Evolutionary conservation across 2,113 vertebrate species (phyloP).

Genomic region (Hippoglossus stenolepis): DNA sequence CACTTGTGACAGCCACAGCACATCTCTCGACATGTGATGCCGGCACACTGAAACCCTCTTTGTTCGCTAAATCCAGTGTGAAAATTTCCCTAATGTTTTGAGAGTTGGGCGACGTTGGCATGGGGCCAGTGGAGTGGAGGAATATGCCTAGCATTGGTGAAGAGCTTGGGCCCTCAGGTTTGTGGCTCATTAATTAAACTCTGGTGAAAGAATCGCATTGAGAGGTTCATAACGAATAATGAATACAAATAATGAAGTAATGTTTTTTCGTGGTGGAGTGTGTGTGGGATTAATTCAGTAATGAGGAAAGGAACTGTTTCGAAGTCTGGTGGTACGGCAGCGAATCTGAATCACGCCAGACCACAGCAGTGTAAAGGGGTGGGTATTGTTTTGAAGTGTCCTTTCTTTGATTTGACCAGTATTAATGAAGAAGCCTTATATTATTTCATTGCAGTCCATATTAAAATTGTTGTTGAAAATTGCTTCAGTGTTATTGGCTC

Average conservation of each 20-base stretch:
- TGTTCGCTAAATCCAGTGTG: slow-evolving; percentile 84
- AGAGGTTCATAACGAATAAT: neutral
- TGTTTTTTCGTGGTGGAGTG: neutral
- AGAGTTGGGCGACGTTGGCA: slow-evolving; percentile 53
- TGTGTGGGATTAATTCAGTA: neutral
- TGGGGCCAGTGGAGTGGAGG: slow-evolving; percentile 26
- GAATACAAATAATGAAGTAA: neutral
- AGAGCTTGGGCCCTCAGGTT: slow-evolving; percentile 21
- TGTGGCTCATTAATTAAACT: slow-evolving; percentile 22
- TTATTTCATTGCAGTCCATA: slow-evolving; percentile 1
- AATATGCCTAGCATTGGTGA: slow-evolving; percentile 11
- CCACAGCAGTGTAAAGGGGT: neutral
- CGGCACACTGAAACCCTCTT: slow-evolving; percentile 82
- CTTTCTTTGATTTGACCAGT: neutral
- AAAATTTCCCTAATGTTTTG: slow-evolving; percentile 73
- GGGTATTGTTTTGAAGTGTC: neutral
- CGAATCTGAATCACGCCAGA: neutral
- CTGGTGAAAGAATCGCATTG: slow-evolving; percentile 2
- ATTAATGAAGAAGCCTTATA: neutral
- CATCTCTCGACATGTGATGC: slow-evolving; percentile 76
- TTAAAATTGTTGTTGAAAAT: slow-evolving; percentile 18
- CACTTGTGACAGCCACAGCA: slow-evolving; percentile 83
- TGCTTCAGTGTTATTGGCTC: slow-evolving; percentile 26
- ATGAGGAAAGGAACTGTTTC: neutral
- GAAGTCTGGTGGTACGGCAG: neutral